These are phyloP conservation scores for Coregonus clupeaformis DNA, from an alignment of 2,113 vertebrate species.

Conservation along the genomic window DNA sequence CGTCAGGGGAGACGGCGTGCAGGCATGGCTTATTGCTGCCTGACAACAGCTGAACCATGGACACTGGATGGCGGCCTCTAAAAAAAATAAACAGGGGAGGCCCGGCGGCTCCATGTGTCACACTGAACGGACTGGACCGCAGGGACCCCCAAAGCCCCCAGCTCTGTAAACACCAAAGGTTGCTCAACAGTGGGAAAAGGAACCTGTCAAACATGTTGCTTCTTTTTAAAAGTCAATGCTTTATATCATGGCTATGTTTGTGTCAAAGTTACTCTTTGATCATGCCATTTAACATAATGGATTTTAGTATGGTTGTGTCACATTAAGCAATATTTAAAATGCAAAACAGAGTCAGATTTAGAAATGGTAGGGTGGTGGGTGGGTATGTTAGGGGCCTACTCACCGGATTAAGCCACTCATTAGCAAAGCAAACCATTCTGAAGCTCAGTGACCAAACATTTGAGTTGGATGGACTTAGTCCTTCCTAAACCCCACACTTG, in stretches of 20 bases:
- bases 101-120: conserved; percentile 41
- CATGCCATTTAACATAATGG: background rate
- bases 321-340: background rate
- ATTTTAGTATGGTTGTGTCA: background rate
- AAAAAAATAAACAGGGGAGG: conserved; percentile 68
- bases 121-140: conserved; percentile 21
- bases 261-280: background rate
- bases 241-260: background rate
- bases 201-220: conserved; percentile 10
- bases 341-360: no score
- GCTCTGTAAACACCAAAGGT: conserved; percentile 29
- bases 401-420: conserved; percentile 20
- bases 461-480: conserved; percentile 9
- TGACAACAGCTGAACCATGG: conserved; percentile 54
- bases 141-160: conserved; percentile 24
- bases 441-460: background rate
- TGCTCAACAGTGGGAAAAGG: conserved; percentile 16
- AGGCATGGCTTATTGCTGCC: conserved; percentile 48
- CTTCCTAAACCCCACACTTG: conserved; percentile 12
- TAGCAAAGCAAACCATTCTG: conserved; percentile 31
- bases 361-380: background rate
- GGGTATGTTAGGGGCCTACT: background rate
- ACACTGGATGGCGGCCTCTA: conserved; percentile 40
- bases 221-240: background rate
- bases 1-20: conserved; percentile 33